Percentiles rank a stretch among this genome's conserved stretches.
Conservation (phyloP, 2,888 invertebrate genomes). For the Lasioglossum zephyrum region DNA sequence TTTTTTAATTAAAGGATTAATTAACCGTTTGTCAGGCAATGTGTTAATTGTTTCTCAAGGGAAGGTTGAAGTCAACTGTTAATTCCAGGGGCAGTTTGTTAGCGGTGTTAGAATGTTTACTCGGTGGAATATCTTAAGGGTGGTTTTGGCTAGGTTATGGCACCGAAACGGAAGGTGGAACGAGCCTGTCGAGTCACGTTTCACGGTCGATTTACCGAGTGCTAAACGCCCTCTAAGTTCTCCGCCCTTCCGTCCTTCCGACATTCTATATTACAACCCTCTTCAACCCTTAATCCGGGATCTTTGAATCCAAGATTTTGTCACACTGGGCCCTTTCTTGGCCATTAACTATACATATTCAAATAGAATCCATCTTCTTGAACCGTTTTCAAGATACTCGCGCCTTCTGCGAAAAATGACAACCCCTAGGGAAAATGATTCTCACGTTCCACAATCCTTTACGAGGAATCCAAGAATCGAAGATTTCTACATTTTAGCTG, state of each 20-base stretch:
- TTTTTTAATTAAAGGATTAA: background rate
- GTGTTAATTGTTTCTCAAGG: background rate
- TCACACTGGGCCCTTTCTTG: background rate
- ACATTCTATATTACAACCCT: constrained; percentile 6
- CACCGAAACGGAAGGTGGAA: background rate
- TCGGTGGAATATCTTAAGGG: background rate
- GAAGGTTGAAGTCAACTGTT: background rate
- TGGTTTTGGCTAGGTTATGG: constrained; percentile 3
- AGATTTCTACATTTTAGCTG: background rate
- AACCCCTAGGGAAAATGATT: background rate
- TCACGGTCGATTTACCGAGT: constrained; percentile 12
- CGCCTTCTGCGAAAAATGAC: background rate
- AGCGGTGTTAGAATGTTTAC: background rate
- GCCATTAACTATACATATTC: background rate
- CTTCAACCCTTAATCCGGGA: background rate
- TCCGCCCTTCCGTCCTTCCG: constrained; percentile 3
- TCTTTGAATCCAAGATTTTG: constrained; percentile 8
- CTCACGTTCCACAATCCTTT: background rate
- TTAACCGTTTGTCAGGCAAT: background rate
- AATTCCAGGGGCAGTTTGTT: background rate
- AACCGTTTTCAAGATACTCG: background rate
- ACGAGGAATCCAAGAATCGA: background rate
- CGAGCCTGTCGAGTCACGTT: constrained; percentile 1
- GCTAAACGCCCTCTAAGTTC: background rate
- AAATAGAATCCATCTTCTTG: background rate